Evolutionary conservation across 2,797 vertebrate genomes (phyloP), one percentile per base, ranked within the genome.

Genomic region (Allobates femoralis): DNA sequence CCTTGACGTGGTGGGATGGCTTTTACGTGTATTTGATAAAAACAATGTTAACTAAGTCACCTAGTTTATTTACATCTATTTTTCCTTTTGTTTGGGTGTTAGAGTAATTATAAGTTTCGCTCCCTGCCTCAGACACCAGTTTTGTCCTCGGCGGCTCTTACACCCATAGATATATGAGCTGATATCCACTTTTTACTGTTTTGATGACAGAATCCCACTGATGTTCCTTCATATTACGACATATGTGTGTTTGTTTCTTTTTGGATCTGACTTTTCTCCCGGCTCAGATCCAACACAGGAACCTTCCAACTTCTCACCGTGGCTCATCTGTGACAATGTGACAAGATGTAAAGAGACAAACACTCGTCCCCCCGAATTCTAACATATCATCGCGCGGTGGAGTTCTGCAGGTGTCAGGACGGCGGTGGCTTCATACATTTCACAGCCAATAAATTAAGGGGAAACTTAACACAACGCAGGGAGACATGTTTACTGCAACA

Each of bases 271-370:
- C 81, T 73, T 58, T 32, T 53, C 19, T 3, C 53, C 18, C 14
- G 18, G 81, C 32, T 18, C 28, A 26, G 50, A 69, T 34, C 21
- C 55, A 41, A 26, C 2, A 6, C n/a, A 41, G 37, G 23, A 51
- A 46, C 26, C 64, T 66, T 77, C 73, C 46, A 51, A 37, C 14
- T 53, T 66, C 53, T 78, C 66, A 2, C 85, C 87, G 85, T 74
- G 89, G 90, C 88, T 79, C 90, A 88, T 87, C 89, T 94, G 89
- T 90, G 86, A 76, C 90, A 89, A 85, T 53, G 87, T 88, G 81
- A 87, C 86, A 83, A 86, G 41, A 81, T 51, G 81, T 58, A 55
- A 86, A 90, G 90, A 88, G 74, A 30, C 67, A 83, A 76, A 62
- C 85, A 83, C 82, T 86, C 82, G 79, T 58, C 79, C 79, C 51